These are phyloP conservation scores for Tetranychus piercei DNA, from an alignment of 2,888 invertebrate species.

Conservation along the genomic window DNA sequence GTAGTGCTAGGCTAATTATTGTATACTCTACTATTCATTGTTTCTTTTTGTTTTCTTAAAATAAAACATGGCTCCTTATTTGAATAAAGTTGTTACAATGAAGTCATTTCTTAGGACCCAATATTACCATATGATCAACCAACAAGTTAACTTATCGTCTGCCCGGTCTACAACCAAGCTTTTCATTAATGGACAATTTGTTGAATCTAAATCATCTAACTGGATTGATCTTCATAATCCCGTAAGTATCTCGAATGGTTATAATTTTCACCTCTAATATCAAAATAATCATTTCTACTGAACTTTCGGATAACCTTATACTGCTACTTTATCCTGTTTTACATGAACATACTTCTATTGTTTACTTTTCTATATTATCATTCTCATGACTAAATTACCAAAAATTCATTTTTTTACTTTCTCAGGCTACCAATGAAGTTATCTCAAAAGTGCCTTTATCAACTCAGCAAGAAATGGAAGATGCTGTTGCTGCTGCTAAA, in stretches of 20 bases:
- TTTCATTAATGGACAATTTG: constrained; percentile 80
- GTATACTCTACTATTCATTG: no score
- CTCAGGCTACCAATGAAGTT: constrained; percentile 58
- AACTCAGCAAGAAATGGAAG: constrained; percentile 68
- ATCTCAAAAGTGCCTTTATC: constrained; percentile 65
- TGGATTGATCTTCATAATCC: constrained; percentile 94
- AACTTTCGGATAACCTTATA: background rate
- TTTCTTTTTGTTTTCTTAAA: no score
- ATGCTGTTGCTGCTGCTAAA: constrained; percentile 67
- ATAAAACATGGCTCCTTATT: background rate
- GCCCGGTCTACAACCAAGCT: constrained; percentile 55
- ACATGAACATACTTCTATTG: background rate
- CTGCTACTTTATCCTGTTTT: background rate
- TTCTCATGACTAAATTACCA: background rate
- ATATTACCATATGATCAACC: background rate
- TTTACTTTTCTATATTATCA: background rate
- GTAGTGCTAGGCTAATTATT: no score
- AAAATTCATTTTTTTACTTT: constrained; percentile 9
- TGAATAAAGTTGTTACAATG: background rate
- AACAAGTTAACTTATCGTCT: background rate
- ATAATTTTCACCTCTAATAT: background rate
- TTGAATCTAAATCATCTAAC: constrained; percentile 73
- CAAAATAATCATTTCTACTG: background rate
- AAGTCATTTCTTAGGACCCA: background rate
- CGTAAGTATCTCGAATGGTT: constrained; percentile 30